Evolutionary conservation across 1,140 invertebrate genomes (phyloP).

Genomic region (Scaptomyza pallida): DNA sequence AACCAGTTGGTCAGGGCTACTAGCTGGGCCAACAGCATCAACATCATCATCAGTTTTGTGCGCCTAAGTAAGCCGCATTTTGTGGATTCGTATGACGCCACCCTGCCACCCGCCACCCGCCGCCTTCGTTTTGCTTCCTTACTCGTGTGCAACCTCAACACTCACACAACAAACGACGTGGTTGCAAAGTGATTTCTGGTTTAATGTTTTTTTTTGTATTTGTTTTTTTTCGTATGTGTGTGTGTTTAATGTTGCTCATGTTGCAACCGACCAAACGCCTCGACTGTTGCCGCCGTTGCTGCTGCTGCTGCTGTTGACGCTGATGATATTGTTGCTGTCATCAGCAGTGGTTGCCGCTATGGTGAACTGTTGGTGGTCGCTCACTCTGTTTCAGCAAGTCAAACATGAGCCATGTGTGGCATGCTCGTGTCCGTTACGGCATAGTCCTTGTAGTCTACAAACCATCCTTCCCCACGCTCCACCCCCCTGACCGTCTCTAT

Average conservation of each 20-base stretch:
- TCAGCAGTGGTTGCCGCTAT: slow-evolving; percentile 74
- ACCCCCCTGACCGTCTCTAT: neutral
- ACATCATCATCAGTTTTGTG: slow-evolving; percentile 72
- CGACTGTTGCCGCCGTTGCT: slow-evolving; percentile 9
- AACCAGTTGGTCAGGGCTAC: slow-evolving; percentile 34
- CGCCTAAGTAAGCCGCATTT: slow-evolving; percentile 77
- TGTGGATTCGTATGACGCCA: slow-evolving; percentile 72
- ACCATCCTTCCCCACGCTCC: too few species aligned
- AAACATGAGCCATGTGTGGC: slow-evolving; percentile 53
- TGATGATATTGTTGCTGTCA: slow-evolving; percentile 82
- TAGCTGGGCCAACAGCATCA: slow-evolving; percentile 32
- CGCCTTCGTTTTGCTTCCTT: neutral
- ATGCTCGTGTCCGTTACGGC: slow-evolving; percentile 39
- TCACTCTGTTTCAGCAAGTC: slow-evolving; percentile 66
- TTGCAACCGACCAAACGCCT: slow-evolving; percentile 56
- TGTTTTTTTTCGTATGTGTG: too few species aligned
- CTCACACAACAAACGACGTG: slow-evolving; percentile 73
- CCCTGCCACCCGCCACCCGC: neutral
- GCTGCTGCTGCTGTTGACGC: slow-evolving; percentile 46
- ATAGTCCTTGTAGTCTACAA: slow-evolving; percentile 9
- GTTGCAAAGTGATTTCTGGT: slow-evolving; percentile 81
- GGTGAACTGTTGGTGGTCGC: slow-evolving; percentile 63
- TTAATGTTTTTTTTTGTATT: slow-evolving; percentile 66
- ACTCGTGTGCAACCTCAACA: slow-evolving; percentile 22
- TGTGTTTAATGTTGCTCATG: slow-evolving; percentile 70